Base-by-base conservation (phyloP, 2,797 vertebrate genomes). In the Acipenser transmontanus region DNA sequence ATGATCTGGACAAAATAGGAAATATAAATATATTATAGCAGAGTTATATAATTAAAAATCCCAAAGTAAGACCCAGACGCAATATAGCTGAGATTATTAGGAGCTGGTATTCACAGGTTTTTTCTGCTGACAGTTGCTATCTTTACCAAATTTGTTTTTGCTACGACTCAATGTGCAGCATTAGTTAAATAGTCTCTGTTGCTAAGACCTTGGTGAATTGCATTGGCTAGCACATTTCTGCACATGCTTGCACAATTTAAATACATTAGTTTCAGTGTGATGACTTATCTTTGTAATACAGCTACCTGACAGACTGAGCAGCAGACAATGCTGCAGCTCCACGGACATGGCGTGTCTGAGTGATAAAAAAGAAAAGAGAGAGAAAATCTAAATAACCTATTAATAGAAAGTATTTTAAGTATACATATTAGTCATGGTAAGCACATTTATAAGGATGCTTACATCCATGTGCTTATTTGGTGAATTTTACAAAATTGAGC, bases 251-350 rank as follows among this genome's bases (percentile, higher is more conserved):
- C 79, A 78, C 73, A 73, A 84, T 87, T 86, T 84, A 77, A 88
- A 84, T 84, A 75, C 78, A 74, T 77, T 81, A 54, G 76, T 82
- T 83, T 73, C 34, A 59, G 83, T 80, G 84, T 79, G 84, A 82
- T 84, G 82, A 80, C 80, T 81, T 83, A 85, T 82, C 80, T 80
- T 64, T 70, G 78, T 78, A 82, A 82, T 83, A 83, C 79, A 80
- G 72, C 74, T 79, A 80, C 77, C 79, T 84, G 82, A 84, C 83
- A 76, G 50, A 62, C 71, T 47, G 66, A 70, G 67, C 7, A 56
- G n/a, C 17, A 8, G 17, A 61, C 9, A 34, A 9, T 20, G 60
- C 60, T 47, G 60, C 17, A 61, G 10, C 17, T 34, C 12, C 9
- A 57, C 6, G 12, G 14, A 57, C 12, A 57, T 34, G 17, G 54